Base-by-base conservation (phyloP, 2,113 vertebrate species). In the Gymnocephalus cernua region DNA sequence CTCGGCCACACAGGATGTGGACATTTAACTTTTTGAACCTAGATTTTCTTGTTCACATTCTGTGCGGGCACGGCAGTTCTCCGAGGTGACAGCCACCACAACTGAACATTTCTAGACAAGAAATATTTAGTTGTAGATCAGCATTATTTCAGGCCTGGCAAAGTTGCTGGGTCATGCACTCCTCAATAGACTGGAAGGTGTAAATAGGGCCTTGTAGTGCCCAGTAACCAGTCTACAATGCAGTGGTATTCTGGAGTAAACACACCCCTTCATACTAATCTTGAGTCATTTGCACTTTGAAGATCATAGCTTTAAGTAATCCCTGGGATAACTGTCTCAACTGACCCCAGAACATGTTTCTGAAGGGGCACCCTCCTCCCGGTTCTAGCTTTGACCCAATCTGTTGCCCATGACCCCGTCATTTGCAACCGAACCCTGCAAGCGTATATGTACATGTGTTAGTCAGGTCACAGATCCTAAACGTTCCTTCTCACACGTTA, bases 391-490 rank as follows among this genome's bases (percentile, higher is more conserved):
- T 82, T 69, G 69, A 83, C 51, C 70, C 79, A 58, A 65, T 77
- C 77, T 53, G 54, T 79, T 64, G 54, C 85, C 59, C 69, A 21
- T 67, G 80, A 85, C 65, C 63, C 25, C 1, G 48, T 87, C 79
- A 80, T 23, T 79, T 64, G 77, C 81, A 78, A 73, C 71, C 50
- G 11, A 81, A 91, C 90, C 79, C 77, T 82, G 79, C 61, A 69
- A 88, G 71, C 53, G n/a, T 89, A 80, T 88, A 81, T 82, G 72
- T 87, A 91, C 92, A 86, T 50, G 47, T 50, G 47, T 85, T 77
- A 88, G 76, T 89, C 59, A 74, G 86, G 85, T 75, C 66, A 70
- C 50, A 74, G 66, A 81, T 74, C 74, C 73, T 61, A 64, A 65
- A 74, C 35, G 71, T 70, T 51, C 82, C 45, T 41, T 44, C 66